Conservation (phyloP, 2,888 invertebrate species). For the Meandrusa payeni region DNA sequence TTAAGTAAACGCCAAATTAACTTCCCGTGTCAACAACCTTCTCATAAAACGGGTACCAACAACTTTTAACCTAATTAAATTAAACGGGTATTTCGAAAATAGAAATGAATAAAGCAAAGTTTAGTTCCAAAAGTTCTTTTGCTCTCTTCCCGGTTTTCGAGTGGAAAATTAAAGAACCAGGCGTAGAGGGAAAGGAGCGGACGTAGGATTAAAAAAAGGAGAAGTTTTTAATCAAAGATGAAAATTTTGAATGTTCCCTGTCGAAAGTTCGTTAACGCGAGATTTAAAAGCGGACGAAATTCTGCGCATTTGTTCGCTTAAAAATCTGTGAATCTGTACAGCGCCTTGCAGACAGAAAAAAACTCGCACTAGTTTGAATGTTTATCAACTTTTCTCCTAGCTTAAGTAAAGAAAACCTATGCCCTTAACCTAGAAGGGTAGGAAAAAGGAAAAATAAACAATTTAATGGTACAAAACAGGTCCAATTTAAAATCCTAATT, state of each 20-base stretch:
- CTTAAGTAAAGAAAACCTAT: too few species aligned
- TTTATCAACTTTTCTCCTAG: too few species aligned
- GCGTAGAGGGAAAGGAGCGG: constrained; percentile 11
- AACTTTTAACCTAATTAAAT: constrained; percentile 10
- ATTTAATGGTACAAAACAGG: too few species aligned
- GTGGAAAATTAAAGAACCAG: constrained; percentile 22
- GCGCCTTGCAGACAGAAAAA: too few species aligned
- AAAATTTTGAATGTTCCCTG: constrained; percentile 17
- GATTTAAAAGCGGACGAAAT: constrained; percentile 6
- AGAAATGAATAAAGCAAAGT: constrained; percentile 5
- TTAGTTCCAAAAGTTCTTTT: constrained; percentile 3
- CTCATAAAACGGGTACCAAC: too few species aligned
- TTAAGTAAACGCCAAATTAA: too few species aligned
- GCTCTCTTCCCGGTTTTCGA: constrained; percentile 8
- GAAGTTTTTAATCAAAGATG: constrained; percentile 23
- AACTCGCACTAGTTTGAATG: too few species aligned
- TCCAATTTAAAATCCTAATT: too few species aligned
- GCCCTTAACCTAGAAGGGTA: too few species aligned
- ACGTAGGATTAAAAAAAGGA: constrained; percentile 8
- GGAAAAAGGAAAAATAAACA: too few species aligned
- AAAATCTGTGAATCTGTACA: neutral
- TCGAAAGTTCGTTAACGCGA: constrained; percentile 22
- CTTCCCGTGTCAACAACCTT: too few species aligned
- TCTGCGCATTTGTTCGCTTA: constrained; percentile 6
- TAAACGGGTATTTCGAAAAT: constrained; percentile 6